Percentiles rank a stretch among this genome's conserved stretches.
These are phyloP conservation scores for Mustelus asterias DNA, from an alignment of 2,113 vertebrate genomes.

Conservation along the genomic window DNA sequence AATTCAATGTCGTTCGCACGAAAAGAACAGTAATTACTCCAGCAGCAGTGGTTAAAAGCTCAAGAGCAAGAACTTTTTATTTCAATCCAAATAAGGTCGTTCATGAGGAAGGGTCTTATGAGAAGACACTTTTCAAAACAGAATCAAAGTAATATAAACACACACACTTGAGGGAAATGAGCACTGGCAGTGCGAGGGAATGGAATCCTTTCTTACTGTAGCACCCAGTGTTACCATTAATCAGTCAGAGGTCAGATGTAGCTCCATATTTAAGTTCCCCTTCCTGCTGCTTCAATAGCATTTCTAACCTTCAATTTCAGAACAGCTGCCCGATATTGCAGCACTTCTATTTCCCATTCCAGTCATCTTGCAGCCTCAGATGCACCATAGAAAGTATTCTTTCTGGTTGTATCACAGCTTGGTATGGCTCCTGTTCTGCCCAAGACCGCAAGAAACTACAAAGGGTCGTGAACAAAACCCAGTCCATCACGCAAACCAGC, in stretches of 20 bases:
- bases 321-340: neutral
- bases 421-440: too few species aligned
- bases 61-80: neutral
- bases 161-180: neutral
- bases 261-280: neutral
- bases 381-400: too few species aligned
- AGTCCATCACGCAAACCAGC: too few species aligned
- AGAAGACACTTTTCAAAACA: neutral
- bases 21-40: neutral
- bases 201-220: neutral
- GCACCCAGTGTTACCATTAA: neutral
- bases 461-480: too few species aligned
- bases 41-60: neutral
- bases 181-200: neutral
- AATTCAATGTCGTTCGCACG: neutral
- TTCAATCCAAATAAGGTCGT: neutral
- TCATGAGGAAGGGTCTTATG: neutral
- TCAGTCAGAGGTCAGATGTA: neutral
- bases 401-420: too few species aligned
- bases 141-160: neutral
- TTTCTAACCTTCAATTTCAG: neutral
- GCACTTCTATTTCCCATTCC: neutral
- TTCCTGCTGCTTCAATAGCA: neutral
- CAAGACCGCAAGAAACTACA: too few species aligned
- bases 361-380: neutral